Percentiles rank a stretch among this genome's conserved stretches.
These are phyloP conservation scores for Tupaia chinensis DNA, from an alignment of 2,113 vertebrate species.

Conservation along the genomic window DNA sequence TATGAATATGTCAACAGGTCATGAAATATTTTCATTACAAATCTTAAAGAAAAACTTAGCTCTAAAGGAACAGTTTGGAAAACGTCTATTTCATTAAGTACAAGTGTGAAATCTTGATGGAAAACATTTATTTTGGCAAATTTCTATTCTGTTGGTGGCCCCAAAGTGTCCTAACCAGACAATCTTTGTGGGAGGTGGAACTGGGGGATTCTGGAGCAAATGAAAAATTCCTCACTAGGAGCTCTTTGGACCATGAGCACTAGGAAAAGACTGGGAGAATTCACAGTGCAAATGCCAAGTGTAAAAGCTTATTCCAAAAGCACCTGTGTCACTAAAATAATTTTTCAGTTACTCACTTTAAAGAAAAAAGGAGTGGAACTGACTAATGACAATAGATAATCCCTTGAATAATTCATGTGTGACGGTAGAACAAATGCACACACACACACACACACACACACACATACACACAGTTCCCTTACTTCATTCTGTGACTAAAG, in stretches of 20 bases:
- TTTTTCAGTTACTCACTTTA: conserved; percentile 24
- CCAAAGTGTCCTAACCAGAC: conserved; percentile 81
- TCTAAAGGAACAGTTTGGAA: conserved; percentile 87
- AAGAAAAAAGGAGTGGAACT: neutral
- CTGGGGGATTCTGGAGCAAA: conserved; percentile 74
- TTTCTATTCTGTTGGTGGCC: conserved; percentile 86
- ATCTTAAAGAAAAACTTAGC: conserved; percentile 87
- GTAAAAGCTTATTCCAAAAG: neutral
- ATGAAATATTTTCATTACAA: conserved; percentile 91
- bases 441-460: accelerated
- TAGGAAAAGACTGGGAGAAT: conserved; percentile 10
- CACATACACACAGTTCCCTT: neutral
- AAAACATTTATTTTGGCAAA: conserved; percentile 91
- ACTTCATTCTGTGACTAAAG: neutral
- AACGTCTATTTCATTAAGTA: conserved; percentile 87
- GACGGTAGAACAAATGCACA: neutral
- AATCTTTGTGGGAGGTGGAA: conserved; percentile 82
- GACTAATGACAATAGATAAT: neutral
- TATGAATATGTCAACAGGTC: conserved; percentile 92
- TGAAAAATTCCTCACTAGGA: conserved; percentile 69
- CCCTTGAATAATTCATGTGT: neutral
- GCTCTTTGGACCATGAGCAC: neutral
- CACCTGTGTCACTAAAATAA: neutral
- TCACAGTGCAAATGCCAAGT: neutral
- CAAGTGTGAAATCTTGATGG: conserved; percentile 87